phyloP scores from a whole-genome alignment of 2,113 vertebrate species.

The Strix aluco region DNA sequence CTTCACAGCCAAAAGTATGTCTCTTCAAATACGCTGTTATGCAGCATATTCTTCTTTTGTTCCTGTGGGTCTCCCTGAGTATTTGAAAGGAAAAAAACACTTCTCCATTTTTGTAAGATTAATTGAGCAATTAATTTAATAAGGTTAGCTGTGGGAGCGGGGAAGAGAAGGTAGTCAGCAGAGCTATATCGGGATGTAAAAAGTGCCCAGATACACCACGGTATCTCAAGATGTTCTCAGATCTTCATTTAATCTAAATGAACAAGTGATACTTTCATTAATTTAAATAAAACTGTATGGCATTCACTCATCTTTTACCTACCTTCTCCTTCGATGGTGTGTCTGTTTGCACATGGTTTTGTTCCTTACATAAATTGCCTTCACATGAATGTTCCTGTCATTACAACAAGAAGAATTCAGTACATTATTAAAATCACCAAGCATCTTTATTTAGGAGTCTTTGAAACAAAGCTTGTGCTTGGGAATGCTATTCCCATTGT shows the following conservation, averaged over 20 bases:
- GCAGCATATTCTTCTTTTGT: background rate
- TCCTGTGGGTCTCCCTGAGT: background rate
- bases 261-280: background rate
- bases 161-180: background rate
- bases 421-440: background rate
- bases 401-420: background rate
- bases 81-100: background rate
- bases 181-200: background rate
- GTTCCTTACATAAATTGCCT: background rate
- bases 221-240: background rate
- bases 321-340: conserved; percentile 36
- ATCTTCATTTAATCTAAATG: background rate
- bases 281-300: background rate
- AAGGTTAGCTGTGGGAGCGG: background rate
- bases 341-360: conserved; percentile 16
- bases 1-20: background rate
- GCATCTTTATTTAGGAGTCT: background rate
- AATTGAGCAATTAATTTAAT: background rate
- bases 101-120: background rate
- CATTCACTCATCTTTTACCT: background rate
- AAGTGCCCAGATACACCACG: background rate
- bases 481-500: background rate
- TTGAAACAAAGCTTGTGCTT: background rate
- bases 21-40: background rate
- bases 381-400: conserved; percentile 71